Evolutionary conservation across 2,113 vertebrate genomes (phyloP), one percentile per base, ranked within the genome.

Genomic region (Pardalotus punctatus): DNA sequence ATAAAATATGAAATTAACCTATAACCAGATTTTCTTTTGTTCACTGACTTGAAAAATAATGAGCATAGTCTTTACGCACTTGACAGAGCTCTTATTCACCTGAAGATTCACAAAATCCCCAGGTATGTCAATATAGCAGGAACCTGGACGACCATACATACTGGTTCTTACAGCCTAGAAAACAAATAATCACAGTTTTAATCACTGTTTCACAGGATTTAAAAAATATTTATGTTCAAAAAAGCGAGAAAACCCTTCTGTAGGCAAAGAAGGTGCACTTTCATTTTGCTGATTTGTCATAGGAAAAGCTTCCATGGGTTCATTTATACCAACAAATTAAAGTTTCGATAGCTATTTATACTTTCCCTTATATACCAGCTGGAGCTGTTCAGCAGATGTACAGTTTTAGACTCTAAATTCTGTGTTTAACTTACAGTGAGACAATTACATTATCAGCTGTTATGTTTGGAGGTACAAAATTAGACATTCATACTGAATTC

Each of bases 91-190:
- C 94, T 96, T 97, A 48, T 98, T 97, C 96, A 98, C 98, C 93
- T 97, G 98, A 48, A 98, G 98, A 86, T 98, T 99, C 79, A 99
- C 98, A 98, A 99, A 98, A 95, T 99, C 99, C 77, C 99, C 99
- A 14, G 99, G 98, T 64, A 99, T 99, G 93, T 99, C 99, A 89
- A 99, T 93, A 78, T 99, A 99, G 96, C 99, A 99, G 48, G 98
- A 98, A 56, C 99, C 99, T 29, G 99, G 99, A 69, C 99, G 99
- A 18, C 99, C 99, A 72, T 99, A 99, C 33, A 98, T 98, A 81
- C 99, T 99, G 89, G 97, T 98, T 93, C 99, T 98, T 62, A 99
- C 98, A 28, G 99, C 99, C 99, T 99, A 65, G 14, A 83, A 93
- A 89, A 64, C 23, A 69, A 3, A 74, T 12, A 62, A 86, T 24